Conservation (phyloP, 2,797 vertebrate species). For the Heterohyrax brucei region DNA sequence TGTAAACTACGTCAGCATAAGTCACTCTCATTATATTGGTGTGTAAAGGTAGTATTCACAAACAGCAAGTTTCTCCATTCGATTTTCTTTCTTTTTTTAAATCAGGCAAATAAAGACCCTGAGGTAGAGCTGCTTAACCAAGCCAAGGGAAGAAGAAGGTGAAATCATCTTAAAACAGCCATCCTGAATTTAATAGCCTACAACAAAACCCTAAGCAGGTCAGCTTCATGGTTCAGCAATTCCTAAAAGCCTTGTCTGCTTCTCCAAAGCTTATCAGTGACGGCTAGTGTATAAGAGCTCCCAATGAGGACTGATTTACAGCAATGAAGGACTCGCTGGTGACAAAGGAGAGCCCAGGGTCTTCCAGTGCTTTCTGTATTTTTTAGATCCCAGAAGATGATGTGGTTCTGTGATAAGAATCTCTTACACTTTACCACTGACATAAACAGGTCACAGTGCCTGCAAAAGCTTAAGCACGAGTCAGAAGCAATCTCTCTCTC, state of each 20-base stretch:
- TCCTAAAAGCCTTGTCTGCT: conserved; percentile 92
- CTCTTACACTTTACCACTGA: conserved; percentile 88
- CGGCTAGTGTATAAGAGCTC: conserved; percentile 87
- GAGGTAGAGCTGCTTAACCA: conserved; percentile 89
- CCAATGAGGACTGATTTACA: conserved; percentile 91
- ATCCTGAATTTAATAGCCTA: conserved; percentile 92
- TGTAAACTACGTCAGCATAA: conserved; percentile 83
- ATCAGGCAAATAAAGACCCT: conserved; percentile 90
- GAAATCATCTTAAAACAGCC: conserved; percentile 90
- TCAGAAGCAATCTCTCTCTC: conserved; percentile 82
- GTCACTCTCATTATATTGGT: conserved; percentile 89
- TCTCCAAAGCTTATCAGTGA: conserved; percentile 90
- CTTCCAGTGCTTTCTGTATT: conserved; percentile 77
- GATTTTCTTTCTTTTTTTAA: conserved; percentile 88
- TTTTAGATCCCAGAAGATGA: conserved; percentile 87
- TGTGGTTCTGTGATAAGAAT: conserved; percentile 85
- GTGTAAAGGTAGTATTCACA: conserved; percentile 86
- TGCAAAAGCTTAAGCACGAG: conserved; percentile 83
- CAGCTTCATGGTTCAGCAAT: conserved; percentile 92
- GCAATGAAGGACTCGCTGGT: conserved; percentile 84
- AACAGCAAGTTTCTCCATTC: conserved; percentile 86
- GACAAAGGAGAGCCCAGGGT: conserved; percentile 86
- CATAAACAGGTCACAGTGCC: conserved; percentile 89
- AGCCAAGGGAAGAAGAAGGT: conserved; percentile 88
- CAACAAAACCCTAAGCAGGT: conserved; percentile 93